Conservation (phyloP, 2,113 vertebrate genomes). For the Heterochromis multidens region DNA sequence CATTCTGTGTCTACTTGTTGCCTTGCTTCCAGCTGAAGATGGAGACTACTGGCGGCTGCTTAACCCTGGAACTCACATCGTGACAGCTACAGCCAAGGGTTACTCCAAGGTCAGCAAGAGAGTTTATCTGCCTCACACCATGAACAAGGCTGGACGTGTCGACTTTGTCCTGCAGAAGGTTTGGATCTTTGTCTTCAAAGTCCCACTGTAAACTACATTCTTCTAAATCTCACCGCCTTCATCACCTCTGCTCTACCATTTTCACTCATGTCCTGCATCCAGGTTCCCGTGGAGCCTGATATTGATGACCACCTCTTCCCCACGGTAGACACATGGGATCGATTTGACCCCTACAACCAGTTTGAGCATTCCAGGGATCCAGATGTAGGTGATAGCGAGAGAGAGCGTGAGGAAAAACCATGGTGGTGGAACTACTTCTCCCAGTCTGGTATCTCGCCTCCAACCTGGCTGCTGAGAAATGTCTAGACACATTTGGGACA, state of each 20-base stretch:
- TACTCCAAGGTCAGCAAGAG: constrained; percentile 86
- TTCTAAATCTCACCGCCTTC: neutral
- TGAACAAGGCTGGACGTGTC: constrained; percentile 82
- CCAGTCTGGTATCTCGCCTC: constrained; percentile 80
- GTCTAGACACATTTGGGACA: constrained; percentile 46
- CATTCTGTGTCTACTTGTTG: fast-evolving
- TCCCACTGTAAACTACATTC: neutral
- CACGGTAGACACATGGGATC: constrained; percentile 66
- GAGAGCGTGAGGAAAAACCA: constrained; percentile 81
- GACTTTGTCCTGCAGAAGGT: constrained; percentile 85
- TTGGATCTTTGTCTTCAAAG: neutral
- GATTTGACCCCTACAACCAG: constrained; percentile 77
- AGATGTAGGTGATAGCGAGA: constrained; percentile 27
- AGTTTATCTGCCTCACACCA: constrained; percentile 80
- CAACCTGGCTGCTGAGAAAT: constrained; percentile 88
- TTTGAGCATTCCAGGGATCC: constrained; percentile 71
- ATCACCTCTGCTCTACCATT: neutral
- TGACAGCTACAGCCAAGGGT: constrained; percentile 85
- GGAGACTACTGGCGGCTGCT: constrained; percentile 95
- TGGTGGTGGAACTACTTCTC: constrained; percentile 99
- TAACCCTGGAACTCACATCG: constrained; percentile 82
- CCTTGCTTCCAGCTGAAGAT: constrained; percentile 76
- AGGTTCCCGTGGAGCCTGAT: constrained; percentile 69
- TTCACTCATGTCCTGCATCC: neutral
- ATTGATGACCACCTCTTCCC: constrained; percentile 72